Evolutionary conservation across 2,888 invertebrate species (phyloP), one percentile per base, ranked within the genome.

Genomic region (Drosophila parthenogenetica): DNA sequence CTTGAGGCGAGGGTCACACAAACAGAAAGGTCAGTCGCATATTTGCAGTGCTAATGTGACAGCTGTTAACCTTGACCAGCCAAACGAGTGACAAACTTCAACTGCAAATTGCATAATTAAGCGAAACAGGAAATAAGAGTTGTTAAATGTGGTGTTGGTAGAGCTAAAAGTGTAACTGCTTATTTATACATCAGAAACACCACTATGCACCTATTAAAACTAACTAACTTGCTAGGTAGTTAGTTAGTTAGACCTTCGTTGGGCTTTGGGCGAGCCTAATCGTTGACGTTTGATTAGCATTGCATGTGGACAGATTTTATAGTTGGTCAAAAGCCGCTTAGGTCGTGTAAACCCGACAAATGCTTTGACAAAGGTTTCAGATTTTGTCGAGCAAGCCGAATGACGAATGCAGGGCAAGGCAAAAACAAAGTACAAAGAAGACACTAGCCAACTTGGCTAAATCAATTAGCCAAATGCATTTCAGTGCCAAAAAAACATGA

Each of bases 381-480:
- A 80, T 83, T 83, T 82, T 81, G 73, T 87, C 85, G 35, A 87
- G 87, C 87, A 77, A 45, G 25, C 45, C 14, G n/a, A 29, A n/a
- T 39, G 25, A 19, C 51, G 37, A 73, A 69, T 69, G 75, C 66
- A 77, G 87, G 84, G 68, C 82, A 89, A 89, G 84, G 87, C 87
- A 73, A 86, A 69, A 69, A 25, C 22, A 50, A 32, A 13, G 22
- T 17, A 57, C 11, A 8, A 42, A 39, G 19, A 32, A 51, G 19
- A 45, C 17, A 19, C 49, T 48, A 25, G 61, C 51, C 72, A 59
- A 62, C 14, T 68, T 72, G 66, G 69, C 72, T 88, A 79, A 86
- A 88, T 89, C 88, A 87, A 86, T 86, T 86, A 89, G 89, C 73
- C 72, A 86, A 87, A 67, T 85, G 77, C 71, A 73, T 69, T 69